Percentiles rank a stretch among this genome's conserved stretches.
Conservation (phyloP, 2,888 invertebrate species). For the Tuta absoluta region DNA sequence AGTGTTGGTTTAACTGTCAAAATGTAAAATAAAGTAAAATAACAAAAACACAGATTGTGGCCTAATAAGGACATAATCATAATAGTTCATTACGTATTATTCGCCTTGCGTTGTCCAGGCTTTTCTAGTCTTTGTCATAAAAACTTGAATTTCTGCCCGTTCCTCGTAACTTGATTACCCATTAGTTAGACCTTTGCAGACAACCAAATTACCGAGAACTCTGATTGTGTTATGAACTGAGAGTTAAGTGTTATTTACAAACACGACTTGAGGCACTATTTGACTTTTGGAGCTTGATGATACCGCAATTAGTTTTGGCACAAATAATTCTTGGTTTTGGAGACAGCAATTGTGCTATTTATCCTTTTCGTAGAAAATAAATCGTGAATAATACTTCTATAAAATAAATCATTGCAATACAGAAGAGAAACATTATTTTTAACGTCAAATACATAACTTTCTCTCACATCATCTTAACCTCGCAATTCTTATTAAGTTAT, state of each 20-base stretch:
- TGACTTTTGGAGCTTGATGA: background rate
- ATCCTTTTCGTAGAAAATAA: background rate
- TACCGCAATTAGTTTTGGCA: background rate
- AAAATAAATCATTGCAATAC: background rate
- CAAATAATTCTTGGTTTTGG: too few relatives aligned
- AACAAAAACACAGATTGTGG: too few relatives aligned
- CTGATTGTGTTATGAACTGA: conserved; percentile 15
- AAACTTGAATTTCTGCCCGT: conserved; percentile 22
- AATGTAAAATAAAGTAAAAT: too few relatives aligned
- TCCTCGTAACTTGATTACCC: conserved; percentile 20
- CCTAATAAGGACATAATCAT: too few relatives aligned
- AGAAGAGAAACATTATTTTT: background rate
- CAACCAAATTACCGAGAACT: conserved; percentile 8
- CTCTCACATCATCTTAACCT: background rate
- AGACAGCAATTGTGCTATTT: background rate
- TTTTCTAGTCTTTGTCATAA: background rate
- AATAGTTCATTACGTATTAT: too few relatives aligned
- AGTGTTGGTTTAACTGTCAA: too few relatives aligned
- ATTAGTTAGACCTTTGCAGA: conserved; percentile 21
- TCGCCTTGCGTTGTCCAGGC: background rate
- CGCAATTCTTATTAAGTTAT: background rate
- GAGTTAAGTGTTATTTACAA: background rate
- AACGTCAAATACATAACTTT: background rate
- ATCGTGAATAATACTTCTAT: background rate
- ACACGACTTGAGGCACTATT: background rate